Conservation (phyloP, 2,113 vertebrate species). For the Rhinichthys klamathensis region DNA sequence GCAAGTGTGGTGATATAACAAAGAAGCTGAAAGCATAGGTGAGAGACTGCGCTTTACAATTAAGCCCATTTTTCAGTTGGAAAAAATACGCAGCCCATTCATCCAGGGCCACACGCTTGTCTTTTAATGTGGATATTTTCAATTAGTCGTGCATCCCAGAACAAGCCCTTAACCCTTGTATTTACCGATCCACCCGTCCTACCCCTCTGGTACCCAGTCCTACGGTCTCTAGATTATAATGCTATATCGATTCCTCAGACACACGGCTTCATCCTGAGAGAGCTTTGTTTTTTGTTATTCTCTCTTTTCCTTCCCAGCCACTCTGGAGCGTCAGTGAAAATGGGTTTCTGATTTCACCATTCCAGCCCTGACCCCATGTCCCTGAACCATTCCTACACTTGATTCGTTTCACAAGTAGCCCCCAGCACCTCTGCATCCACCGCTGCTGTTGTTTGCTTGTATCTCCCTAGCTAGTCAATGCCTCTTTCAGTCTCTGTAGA, state of each 20-base stretch:
- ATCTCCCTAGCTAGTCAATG: conserved; percentile 9
- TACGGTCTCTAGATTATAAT: conserved; percentile 63
- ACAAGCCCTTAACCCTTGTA: conserved; percentile 55
- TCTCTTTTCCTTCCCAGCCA: conserved; percentile 37
- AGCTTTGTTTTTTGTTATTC: conserved; percentile 47
- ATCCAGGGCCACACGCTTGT: conserved; percentile 46
- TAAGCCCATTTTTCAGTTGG: conserved; percentile 64
- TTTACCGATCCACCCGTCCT: conserved; percentile 58
- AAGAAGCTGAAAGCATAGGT: conserved; percentile 38
- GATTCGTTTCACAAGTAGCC: conserved; percentile 66
- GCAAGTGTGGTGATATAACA: conserved; percentile 33
- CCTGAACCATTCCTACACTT: conserved; percentile 59
- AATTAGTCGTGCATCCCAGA: conserved; percentile 72
- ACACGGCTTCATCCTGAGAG: conserved; percentile 48
- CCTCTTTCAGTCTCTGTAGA: not conserved
- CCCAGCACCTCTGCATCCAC: not conserved
- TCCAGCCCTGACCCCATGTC: conserved; percentile 60
- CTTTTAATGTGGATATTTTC: conserved; percentile 70
- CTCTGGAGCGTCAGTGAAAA: conserved; percentile 61
- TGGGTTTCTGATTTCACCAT: conserved; percentile 65
- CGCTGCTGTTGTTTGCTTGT: conserved; percentile 43
- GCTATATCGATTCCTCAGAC: conserved; percentile 62
- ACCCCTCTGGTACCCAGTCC: conserved; percentile 38
- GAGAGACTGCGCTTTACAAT: conserved; percentile 58
- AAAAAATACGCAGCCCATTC: conserved; percentile 52